Percentiles rank a stretch among this genome's conserved stretches.
phyloP scores from a whole-genome alignment of 64 coral and sea anemone species.

The Montipora sp. region DNA sequence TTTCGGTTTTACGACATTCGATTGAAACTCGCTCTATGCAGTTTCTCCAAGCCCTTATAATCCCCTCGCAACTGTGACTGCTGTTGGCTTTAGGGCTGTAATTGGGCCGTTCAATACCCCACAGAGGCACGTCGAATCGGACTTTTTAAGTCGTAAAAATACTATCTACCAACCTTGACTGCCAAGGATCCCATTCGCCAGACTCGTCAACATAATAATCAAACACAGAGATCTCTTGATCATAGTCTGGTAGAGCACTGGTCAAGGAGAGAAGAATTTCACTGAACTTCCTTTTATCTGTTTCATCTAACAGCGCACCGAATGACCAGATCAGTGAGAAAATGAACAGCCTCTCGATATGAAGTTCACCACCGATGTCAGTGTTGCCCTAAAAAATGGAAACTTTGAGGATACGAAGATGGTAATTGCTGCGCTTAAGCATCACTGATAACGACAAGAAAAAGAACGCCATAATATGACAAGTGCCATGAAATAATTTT shows the following conservation, averaged over 20 bases:
- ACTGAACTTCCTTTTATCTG: conserved; percentile 86
- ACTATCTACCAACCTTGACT: conserved; percentile 69
- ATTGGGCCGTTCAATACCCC: no score
- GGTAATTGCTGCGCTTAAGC: no score
- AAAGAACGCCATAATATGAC: background rate
- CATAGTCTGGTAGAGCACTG: conserved; percentile 96
- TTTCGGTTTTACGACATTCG: no score
- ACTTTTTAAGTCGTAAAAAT: no score
- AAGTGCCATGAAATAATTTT: background rate
- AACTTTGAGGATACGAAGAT: background rate
- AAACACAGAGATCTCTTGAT: conserved; percentile 98
- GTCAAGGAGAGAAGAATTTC: conserved; percentile 87
- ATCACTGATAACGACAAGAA: background rate
- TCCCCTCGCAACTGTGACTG: no score
- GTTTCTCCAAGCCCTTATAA: no score
- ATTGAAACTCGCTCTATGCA: no score
- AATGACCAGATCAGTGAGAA: conserved; percentile 98
- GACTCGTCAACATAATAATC: conserved; percentile 99
- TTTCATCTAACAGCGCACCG: conserved; percentile 82
- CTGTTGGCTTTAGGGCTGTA: no score
- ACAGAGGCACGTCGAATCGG: no score
- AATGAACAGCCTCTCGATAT: conserved; percentile 89
- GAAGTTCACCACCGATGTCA: conserved; percentile 91
- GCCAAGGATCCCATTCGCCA: conserved; percentile 98
- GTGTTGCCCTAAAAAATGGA: conserved; percentile 61